phyloP scores from a whole-genome alignment of 2,113 vertebrate genomes.

The Syrmaticus mikado region DNA sequence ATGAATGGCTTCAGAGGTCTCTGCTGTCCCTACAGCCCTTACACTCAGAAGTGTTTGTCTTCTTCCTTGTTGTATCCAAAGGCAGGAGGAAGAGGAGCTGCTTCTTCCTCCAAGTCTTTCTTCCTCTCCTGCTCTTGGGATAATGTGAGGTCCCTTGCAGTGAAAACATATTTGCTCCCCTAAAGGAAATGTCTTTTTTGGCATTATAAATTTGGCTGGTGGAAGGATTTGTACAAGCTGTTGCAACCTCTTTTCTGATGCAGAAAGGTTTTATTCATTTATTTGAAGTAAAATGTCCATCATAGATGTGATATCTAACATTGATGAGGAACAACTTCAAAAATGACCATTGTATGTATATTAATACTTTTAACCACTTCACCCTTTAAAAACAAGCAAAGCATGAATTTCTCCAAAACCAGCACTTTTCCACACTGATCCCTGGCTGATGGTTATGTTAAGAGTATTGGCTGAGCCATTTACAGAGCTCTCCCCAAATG shows the following conservation, averaged over 20 bases:
- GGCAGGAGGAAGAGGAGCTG: not conserved
- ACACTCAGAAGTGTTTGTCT: accelerated
- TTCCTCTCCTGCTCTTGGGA: not conserved
- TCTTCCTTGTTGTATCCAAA: not conserved
- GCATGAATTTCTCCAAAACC: not conserved
- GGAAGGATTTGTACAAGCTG: not conserved
- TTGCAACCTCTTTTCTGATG: not conserved
- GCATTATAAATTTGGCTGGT: not conserved
- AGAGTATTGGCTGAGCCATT: not conserved
- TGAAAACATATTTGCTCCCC: not conserved
- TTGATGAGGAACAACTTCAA: not conserved
- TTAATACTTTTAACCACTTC: not conserved
- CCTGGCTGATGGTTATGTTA: not conserved
- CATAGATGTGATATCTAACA: not conserved
- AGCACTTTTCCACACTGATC: not conserved
- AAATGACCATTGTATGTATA: not conserved
- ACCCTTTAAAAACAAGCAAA: not conserved
- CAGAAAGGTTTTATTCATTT: not conserved
- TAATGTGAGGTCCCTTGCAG: not conserved
- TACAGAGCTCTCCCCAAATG: not conserved
- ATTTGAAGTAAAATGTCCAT: not conserved
- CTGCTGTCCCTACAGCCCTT: not conserved
- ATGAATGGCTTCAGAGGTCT: accelerated
- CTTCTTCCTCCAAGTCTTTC: not conserved
- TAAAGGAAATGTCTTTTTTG: not conserved